Base-by-base conservation (phyloP, 2,113 vertebrate genomes). In the Hippopotamus amphibius region DNA sequence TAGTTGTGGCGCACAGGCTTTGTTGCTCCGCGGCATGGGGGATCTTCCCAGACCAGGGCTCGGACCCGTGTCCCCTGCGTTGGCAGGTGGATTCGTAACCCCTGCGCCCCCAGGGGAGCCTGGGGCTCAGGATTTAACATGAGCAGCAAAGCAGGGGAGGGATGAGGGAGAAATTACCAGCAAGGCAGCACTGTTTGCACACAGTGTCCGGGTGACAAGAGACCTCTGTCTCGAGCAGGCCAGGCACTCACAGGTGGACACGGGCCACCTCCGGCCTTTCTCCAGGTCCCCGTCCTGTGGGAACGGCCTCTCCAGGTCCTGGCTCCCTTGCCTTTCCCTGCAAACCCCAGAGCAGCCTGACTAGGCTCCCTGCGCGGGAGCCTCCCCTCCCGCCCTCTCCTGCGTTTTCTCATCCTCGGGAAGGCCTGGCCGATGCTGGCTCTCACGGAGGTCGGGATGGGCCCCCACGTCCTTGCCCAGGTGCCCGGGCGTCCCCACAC, bases 221-320 rank as follows among this genome's bases (percentile, higher is more conserved):
- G 46, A 14, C 50, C 15, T n/a, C 15, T 6, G 3, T 13, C 7
- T 24, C 24, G 50, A 1, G 50, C 26, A n/a, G 33, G 7, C 19
- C 50, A 0, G 5, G 12, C 1, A 0, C 4, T 11, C 0, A 7
- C 13, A 7, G 7, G 17, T 28, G 21, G 43, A 3, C 5, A 0
- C 1, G 0, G 48, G 16, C 24, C 30, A 59, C 26, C 12, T 17
- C 6, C 0, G 7, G 13, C 26, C 19, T 7, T 30, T 17, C 87
- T 57, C 43, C 33, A 6, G 69, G 14, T 53, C 24, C 11, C 28
- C 0, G 1, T 33, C 57, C 37, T 21, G 11, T 26, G 5, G 7
- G 26, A 21, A 9, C 0, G 0, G 19, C 16, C 24, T 1, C 41
- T 19, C 30, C 5, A 0, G 43, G 7, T n/a, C 22, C 53, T 11